Base-by-base conservation (phyloP, 2,797 vertebrate genomes). In the Tenualosa thibaudeaui region DNA sequence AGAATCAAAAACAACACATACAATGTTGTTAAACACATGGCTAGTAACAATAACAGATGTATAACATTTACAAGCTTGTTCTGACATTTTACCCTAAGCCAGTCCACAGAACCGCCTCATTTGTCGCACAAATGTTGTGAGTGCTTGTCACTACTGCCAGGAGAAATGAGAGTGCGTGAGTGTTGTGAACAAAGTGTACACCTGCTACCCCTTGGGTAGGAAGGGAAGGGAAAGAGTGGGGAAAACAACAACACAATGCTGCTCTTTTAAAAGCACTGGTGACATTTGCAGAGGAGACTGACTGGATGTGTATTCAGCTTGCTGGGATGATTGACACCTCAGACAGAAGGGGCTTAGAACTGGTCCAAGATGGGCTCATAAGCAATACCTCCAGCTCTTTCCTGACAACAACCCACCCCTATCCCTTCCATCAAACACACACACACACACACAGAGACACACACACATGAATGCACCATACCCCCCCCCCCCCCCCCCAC, bases 261-360 rank as follows among this genome's bases (percentile, higher is more conserved):
- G 88, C 89, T 90, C 89, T 89, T 90, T 93, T 88, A 88, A 90
- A 75, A 88, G 83, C 89, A 87, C 78, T 85, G 85, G 84, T 85
- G 87, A 87, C 83, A 90, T 90, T 89, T 90, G 88, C 87, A 86
- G 91, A 90, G 84, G 85, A 84, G 91, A 93, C 92, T 92, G 91
- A 93, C 92, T 92, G 86, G 83, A 84, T 81, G 75, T 19, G 85
- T 90, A 87, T 87, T 90, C 90, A 88, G 51, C 88, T 87, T 81
- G 88, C 83, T 85, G 85, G 87, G 68, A 82, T 87, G 87, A 92
- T 87, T 89, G 90, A 86, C 92, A 88, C 91, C 89, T 89, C 84
- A 91, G 89, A 92, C 90, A 92, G 93, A 93, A 92, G 92, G 90
- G 89, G 93, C 92, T 94, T 94, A 93, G 91, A 91, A 89, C 84